Evolutionary conservation across 2,888 invertebrate species (phyloP).

Genomic region (Ditylenchus weischeri): DNA sequence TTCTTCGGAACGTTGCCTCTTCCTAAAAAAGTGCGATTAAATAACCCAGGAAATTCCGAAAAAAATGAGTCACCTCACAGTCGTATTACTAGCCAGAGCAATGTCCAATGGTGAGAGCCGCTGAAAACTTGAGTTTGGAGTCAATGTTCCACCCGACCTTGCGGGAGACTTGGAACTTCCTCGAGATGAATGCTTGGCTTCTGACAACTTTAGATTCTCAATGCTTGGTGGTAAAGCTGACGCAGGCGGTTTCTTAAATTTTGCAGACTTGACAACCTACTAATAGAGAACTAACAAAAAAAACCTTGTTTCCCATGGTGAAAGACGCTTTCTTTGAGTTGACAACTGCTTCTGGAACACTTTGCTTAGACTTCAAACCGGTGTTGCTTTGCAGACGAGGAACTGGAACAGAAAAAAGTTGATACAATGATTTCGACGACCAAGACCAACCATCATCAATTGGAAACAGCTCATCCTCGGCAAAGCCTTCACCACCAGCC

Average conservation of each 20-base stretch:
- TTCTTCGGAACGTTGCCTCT: conserved; percentile 24
- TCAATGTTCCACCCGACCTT: conserved; percentile 9
- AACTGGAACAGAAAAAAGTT: not conserved
- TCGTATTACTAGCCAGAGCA: conserved; percentile 25
- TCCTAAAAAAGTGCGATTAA: not conserved
- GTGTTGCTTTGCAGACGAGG: too few relatives aligned
- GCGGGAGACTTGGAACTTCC: conserved; percentile 37
- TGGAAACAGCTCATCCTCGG: conserved; percentile 32
- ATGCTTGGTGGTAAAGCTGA: conserved; percentile 26
- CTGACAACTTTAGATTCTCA: conserved; percentile 34
- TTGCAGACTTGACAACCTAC: not conserved
- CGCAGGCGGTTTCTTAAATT: conserved; percentile 12
- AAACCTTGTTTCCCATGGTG: conserved; percentile 13
- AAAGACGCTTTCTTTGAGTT: conserved; percentile 3
- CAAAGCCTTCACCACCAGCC: conserved; percentile 17
- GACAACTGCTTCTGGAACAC: not conserved
- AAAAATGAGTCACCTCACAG: conserved; percentile 21
- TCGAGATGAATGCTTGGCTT: conserved; percentile 14
- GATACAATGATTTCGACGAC: not conserved
- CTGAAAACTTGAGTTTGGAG: conserved; percentile 27
- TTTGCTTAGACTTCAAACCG: not conserved
- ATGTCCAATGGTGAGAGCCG: conserved; percentile 32
- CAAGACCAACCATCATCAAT: conserved; percentile 39
- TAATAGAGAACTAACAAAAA: too few relatives aligned
- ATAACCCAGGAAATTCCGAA: not conserved